Percentiles rank a stretch among this genome's conserved stretches.
These are phyloP conservation scores for Hapalemur alaotrensis DNA, from an alignment of 2,797 vertebrate species.

Conservation along the genomic window DNA sequence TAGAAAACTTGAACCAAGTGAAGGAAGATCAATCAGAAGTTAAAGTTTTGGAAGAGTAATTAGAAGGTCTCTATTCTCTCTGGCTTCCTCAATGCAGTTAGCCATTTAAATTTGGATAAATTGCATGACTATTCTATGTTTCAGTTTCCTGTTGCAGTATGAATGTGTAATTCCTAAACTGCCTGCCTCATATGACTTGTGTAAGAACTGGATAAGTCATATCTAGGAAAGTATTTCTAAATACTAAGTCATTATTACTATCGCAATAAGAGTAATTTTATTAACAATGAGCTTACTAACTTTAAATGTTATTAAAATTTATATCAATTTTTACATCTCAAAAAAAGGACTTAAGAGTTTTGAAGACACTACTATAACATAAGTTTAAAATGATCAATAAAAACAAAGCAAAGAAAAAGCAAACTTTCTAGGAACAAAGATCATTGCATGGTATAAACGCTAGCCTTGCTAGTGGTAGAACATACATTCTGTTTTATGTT, in stretches of 20 bases:
- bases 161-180: neutral
- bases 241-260: neutral
- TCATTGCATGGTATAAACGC: neutral
- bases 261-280: neutral
- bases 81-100: neutral
- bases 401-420: neutral
- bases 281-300: neutral
- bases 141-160: neutral
- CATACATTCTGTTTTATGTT: neutral
- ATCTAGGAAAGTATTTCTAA: neutral
- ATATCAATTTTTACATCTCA: neutral
- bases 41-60: neutral
- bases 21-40: neutral
- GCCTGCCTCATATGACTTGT: neutral
- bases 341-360: neutral
- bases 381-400: neutral
- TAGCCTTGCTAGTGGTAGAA: neutral
- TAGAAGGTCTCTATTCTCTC: neutral
- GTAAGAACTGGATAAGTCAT: neutral
- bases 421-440: neutral
- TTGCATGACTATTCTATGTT: neutral
- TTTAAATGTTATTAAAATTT: neutral
- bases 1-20: neutral
- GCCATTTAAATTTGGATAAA: neutral
- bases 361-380: neutral